phyloP scores from a whole-genome alignment of 1,140 invertebrate genomes.

The Diorhabda elongata region DNA sequence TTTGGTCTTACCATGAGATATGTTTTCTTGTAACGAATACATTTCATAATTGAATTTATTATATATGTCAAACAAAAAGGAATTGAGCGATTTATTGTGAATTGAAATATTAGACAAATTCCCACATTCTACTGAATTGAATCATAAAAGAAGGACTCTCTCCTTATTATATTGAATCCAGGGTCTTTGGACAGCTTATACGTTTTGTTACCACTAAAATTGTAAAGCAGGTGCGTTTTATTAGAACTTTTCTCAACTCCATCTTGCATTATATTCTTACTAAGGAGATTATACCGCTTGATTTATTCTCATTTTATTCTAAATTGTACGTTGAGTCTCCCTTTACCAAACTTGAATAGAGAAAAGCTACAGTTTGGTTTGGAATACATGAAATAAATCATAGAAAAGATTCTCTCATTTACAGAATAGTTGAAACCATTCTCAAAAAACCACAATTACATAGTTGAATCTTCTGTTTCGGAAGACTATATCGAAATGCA shows the following conservation, averaged over 20 bases:
- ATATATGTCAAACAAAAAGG: neutral
- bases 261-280: slow-evolving; percentile 11
- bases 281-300: slow-evolving; percentile 2
- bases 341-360: neutral
- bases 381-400: too few relatives aligned
- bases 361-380: too few relatives aligned
- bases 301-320: slow-evolving; percentile 10
- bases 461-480: too few relatives aligned
- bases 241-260: neutral
- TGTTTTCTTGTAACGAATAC: too few relatives aligned
- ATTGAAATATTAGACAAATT: neutral
- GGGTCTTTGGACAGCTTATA: slow-evolving; percentile 1
- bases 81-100: neutral
- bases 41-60: neutral
- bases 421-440: too few relatives aligned
- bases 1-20: too few relatives aligned
- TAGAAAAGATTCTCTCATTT: too few relatives aligned
- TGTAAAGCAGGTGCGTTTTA: slow-evolving; percentile 8
- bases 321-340: neutral
- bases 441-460: too few relatives aligned
- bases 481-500: too few relatives aligned
- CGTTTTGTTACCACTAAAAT: slow-evolving; percentile 12
- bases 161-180: neutral
- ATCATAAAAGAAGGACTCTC: neutral
- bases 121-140: neutral